Conservation (phyloP, 2,888 invertebrate genomes). For the Epiblema foenella region DNA sequence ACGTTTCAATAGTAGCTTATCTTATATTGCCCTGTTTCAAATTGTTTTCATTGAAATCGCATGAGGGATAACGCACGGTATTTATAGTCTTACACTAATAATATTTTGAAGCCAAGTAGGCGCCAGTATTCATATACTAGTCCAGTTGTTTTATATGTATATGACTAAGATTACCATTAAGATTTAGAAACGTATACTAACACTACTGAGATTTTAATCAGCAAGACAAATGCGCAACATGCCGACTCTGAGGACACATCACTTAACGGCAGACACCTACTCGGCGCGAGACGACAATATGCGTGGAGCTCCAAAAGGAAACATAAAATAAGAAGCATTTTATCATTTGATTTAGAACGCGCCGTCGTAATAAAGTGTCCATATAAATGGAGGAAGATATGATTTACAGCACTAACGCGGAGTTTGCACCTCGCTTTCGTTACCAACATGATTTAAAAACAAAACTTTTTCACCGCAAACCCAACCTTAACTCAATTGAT, state of each 20-base stretch:
- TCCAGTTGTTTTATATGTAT: constrained; percentile 4
- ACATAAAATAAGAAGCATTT: constrained; percentile 82
- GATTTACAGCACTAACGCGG: constrained; percentile 76
- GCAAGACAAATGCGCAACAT: constrained; percentile 50
- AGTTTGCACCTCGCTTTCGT: constrained; percentile 71
- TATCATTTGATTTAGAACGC: constrained; percentile 84
- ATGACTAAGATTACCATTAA: constrained; percentile 42
- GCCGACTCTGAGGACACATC: constrained; percentile 53
- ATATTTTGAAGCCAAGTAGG: background rate
- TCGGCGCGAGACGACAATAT: constrained; percentile 70
- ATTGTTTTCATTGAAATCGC: too few species aligned
- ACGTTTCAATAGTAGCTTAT: too few species aligned
- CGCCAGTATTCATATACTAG: background rate
- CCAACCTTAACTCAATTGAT: constrained; percentile 37
- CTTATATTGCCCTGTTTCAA: too few species aligned
- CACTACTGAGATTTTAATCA: constrained; percentile 30
- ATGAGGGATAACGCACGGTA: too few species aligned
- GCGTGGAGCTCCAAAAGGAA: constrained; percentile 73
- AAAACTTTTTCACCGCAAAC: constrained; percentile 52
- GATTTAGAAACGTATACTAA: constrained; percentile 33
- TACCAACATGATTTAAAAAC: constrained; percentile 63
- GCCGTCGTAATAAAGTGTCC: constrained; percentile 82
- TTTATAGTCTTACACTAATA: too few species aligned
- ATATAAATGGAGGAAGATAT: constrained; percentile 81
- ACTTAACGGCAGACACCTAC: constrained; percentile 57